phyloP scores from a whole-genome alignment of 2,888 invertebrate species.

The Acanthosepion esculentum region DNA sequence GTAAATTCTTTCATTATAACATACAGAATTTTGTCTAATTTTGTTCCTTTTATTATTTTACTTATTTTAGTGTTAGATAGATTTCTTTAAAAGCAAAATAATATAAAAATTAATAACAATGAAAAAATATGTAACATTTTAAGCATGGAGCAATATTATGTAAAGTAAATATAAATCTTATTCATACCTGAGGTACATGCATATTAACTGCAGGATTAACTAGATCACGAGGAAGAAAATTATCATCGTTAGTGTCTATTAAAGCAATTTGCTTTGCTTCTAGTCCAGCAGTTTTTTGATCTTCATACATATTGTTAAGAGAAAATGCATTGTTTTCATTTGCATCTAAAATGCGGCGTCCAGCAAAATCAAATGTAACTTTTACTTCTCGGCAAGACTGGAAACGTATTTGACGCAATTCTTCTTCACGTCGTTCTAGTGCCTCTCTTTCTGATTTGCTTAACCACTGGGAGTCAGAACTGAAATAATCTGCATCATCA shows the following conservation, averaged over 20 bases:
- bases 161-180: too few species aligned
- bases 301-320: constrained; percentile 38
- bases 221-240: constrained; percentile 52
- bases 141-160: too few species aligned
- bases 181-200: constrained; percentile 64
- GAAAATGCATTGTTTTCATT: constrained; percentile 53
- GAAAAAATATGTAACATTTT: too few species aligned
- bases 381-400: constrained; percentile 82
- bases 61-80: neutral
- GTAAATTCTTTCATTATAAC: neutral
- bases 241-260: neutral
- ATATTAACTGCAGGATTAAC: constrained; percentile 66
- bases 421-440: constrained; percentile 81
- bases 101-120: too few species aligned
- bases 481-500: constrained; percentile 94
- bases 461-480: constrained; percentile 85
- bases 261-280: neutral
- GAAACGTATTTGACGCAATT: constrained; percentile 82
- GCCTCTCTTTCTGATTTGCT: constrained; percentile 82
- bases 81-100: neutral
- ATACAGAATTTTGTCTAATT: neutral
- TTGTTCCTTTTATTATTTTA: neutral
- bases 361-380: constrained; percentile 84
- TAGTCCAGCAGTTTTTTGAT: neutral
- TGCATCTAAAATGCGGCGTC: constrained; percentile 77